These are phyloP conservation scores for Erythrocebus patas DNA, from an alignment of 2,113 vertebrate species.

Conservation along the genomic window DNA sequence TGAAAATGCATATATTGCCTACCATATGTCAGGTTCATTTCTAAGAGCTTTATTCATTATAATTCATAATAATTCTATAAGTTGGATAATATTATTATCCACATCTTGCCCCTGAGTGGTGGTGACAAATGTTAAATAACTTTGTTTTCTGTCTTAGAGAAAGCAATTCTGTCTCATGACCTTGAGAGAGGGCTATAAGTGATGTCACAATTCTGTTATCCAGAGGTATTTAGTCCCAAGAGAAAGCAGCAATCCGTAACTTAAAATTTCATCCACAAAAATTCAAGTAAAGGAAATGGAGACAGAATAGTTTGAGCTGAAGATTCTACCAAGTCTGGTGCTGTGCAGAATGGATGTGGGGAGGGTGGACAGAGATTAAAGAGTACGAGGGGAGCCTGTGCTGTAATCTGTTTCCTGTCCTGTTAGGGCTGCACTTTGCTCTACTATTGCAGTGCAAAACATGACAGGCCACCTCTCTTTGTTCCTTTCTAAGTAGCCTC, in stretches of 20 bases:
- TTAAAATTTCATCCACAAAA: background rate
- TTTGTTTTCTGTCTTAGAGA: background rate
- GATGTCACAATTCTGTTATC: background rate
- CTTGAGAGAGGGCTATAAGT: background rate
- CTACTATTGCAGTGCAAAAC: background rate
- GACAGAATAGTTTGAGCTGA: background rate
- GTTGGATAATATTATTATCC: background rate
- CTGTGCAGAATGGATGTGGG: background rate
- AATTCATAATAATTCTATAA: background rate
- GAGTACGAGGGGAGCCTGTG: rapidly evolving
- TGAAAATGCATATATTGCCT: background rate
- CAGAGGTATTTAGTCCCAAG: background rate
- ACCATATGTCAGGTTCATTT: background rate
- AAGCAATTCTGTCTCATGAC: background rate
- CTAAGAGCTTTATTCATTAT: background rate
- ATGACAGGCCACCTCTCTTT: background rate
- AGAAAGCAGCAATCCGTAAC: background rate
- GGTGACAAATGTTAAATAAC: background rate
- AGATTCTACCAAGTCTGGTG: background rate
- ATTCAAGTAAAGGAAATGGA: background rate
- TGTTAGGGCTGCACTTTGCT: background rate
- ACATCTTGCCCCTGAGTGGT: background rate
- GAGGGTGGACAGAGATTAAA: background rate
- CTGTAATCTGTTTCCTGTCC: background rate
- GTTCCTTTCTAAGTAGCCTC: background rate